Evolutionary conservation across 1,140 invertebrate genomes (phyloP), one percentile per base, ranked within the genome.

Genomic region (Neelides sp.): DNA sequence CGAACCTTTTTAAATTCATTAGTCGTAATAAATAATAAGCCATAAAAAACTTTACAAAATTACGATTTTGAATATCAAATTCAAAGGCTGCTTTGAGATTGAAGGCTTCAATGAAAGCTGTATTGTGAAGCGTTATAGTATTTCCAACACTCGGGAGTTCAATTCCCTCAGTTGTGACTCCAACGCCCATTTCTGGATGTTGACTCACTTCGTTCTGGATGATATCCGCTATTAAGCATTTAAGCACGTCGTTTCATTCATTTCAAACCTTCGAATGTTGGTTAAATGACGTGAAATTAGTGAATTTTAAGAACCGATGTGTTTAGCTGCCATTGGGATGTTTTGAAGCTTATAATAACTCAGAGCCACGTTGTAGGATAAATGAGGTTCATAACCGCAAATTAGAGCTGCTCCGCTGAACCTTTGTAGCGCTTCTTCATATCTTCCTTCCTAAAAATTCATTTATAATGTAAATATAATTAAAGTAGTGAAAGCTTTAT

Each of bases 71-170:
- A 20, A 93, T 73, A 65, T 96, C 87, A 70, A 92, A 98, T 70
- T 98, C 93, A 59, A 98, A 93, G 2, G 95, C 95, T 15, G 93
- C 93, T 73, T 97, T 98, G 0, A 99, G 73, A 71, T 98, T 99
- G 63, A 98, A 96, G 0, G 95, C 93, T 72, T 99, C 95, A 13
- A 97, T 90, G 2, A 99, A 71, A 27, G 92, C 92, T 19, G 94
- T 96, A 68, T 98, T 83, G 64, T 98, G 91, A 39, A 99, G 75
- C 0, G 87, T 89, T 30, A 95, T 71, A 2, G 93, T 95, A 70
- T 98, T 99, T 13, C 94, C 95, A 37, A 98, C 94, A 69, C 92
- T 96, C 59, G 89, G 76, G 3, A 94, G 83, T 73, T 95, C 90
- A 55, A 93, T 89, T 7, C 92, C 92, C 69, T 98, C 95, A n/a